Evolutionary conservation across 2,113 vertebrate species (phyloP).

Genomic region (Smithornis capensis): DNA sequence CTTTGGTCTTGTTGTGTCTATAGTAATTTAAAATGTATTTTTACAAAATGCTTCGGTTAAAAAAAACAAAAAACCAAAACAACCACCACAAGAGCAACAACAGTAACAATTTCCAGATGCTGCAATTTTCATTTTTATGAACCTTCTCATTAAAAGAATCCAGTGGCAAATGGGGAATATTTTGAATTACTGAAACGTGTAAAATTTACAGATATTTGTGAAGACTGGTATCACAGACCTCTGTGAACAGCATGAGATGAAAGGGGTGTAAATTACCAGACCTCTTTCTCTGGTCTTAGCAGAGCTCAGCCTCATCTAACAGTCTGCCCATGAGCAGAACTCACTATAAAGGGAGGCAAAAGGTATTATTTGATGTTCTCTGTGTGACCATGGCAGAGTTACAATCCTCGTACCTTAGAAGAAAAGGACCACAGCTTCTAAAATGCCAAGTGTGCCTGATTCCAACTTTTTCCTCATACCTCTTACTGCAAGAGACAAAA

Average conservation of each 20-base stretch:
- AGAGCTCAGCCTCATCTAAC: neutral
- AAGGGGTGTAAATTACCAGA: neutral
- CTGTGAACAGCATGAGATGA: neutral
- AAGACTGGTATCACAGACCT: neutral
- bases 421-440: neutral
- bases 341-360: neutral
- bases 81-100: neutral
- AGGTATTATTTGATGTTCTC: neutral
- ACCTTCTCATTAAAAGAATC: slow-evolving; percentile 7
- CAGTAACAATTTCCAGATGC: neutral
- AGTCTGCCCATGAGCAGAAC: neutral
- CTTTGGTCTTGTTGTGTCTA: slow-evolving; percentile 25
- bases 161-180: slow-evolving; percentile 34
- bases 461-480: neutral
- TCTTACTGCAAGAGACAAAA: slow-evolving; percentile 29
- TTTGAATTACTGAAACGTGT: neutral
- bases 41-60: slow-evolving; percentile 44
- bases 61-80: neutral
- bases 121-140: slow-evolving; percentile 53
- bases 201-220: slow-evolving; percentile 50
- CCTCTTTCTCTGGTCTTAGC: neutral
- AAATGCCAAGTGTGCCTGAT: neutral
- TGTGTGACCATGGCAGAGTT: neutral
- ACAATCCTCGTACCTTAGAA: neutral
- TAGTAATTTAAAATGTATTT: slow-evolving; percentile 5